Base-by-base conservation (phyloP, 2,113 vertebrate species). In the Uria aalge region DNA sequence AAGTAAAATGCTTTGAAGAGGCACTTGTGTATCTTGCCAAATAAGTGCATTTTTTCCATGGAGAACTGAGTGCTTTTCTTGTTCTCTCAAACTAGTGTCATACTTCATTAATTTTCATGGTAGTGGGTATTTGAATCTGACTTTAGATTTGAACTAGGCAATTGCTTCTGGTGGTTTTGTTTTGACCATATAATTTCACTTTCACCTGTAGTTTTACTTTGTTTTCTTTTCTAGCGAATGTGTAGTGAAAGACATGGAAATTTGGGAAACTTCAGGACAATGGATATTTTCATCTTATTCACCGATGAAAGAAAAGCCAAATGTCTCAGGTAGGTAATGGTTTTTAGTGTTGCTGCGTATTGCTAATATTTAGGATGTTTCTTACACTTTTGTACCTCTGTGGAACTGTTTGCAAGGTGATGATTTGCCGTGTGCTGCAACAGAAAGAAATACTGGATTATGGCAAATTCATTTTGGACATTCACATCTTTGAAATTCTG, bases 251-350 rank as follows among this genome's bases (percentile, higher is more conserved):
- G 99, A 99, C 95, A 98, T 99, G 98, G 99, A 99, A 48, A 67
- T 74, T 45, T 99, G 99, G 99, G 98, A 99, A 95, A 98, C 95
- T 52, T 99, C 99, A 18, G 98, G 99, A 7, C 99, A 99, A 50
- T 99, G 99, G 99, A 97, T 97, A 71, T 98, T 99, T 95, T 99
- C 99, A 0, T 99, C 98, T 90, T 99, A 99, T 52, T 98, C 98
- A 6, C 96, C 83, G 5, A 36, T 97, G 86, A 99, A 98, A 90
- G 94, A 97, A 41, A 97, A 98, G 60, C 64, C 84, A 1, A 96
- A 97, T 93, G 73, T 99, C 81, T 98, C 99, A 94, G 99, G 99
- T 99, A 96, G 89, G 74, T 71, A 72, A 19, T 23, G 24, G 47
- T 41, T 60, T 88, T 55, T 59, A 68, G 19, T 22, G 32, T 47